These are phyloP conservation scores for Limnephilus rhombicus DNA, from an alignment of 2,888 invertebrate genomes.

Conservation along the genomic window DNA sequence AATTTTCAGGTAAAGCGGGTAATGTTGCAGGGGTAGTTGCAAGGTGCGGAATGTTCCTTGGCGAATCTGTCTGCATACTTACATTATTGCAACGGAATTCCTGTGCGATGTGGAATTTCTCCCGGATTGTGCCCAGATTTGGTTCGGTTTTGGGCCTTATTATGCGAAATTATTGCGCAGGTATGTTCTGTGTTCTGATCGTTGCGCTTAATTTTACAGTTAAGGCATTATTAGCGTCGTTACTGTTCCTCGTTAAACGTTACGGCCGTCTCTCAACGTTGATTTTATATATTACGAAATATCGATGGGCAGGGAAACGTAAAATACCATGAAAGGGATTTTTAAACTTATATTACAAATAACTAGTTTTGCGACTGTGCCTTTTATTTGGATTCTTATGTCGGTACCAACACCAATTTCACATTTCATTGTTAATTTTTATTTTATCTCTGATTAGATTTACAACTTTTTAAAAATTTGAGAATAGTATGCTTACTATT, in stretches of 20 bases:
- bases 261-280: neutral
- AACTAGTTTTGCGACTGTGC: neutral
- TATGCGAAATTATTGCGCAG: neutral
- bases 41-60: slow-evolving; percentile 41
- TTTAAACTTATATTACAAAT: neutral
- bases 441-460: too few relatives aligned
- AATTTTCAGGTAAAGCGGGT: slow-evolving; percentile 37
- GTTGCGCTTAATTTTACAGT: neutral
- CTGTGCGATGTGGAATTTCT: slow-evolving; percentile 30
- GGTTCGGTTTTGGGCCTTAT: slow-evolving; percentile 16
- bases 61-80: slow-evolving; percentile 21
- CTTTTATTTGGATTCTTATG: neutral
- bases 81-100: slow-evolving; percentile 20
- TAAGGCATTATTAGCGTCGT: neutral
- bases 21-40: slow-evolving; percentile 24
- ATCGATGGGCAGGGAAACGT: neutral
- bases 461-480: too few relatives aligned
- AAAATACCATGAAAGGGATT: neutral
- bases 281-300: neutral
- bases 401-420: too few relatives aligned
- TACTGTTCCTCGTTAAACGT: neutral
- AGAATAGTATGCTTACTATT: too few relatives aligned
- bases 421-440: too few relatives aligned
- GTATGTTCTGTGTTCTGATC: neutral
- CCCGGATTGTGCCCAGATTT: neutral